These are phyloP conservation scores for Tipula vernalis DNA, from an alignment of 2,888 invertebrate species.

Conservation along the genomic window DNA sequence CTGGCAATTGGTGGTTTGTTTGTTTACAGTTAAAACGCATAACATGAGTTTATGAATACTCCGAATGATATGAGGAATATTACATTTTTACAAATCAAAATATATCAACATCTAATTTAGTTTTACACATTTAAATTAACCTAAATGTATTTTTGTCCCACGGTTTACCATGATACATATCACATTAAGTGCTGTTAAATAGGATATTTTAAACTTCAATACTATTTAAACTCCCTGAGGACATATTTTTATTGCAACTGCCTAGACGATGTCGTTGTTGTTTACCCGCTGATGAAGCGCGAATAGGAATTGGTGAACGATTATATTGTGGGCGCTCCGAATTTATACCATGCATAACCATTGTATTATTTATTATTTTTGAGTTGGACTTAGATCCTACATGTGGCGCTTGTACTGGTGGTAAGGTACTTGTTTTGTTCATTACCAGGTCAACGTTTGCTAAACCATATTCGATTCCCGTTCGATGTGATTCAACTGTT, in stretches of 20 bases:
- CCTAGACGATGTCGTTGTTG: conserved; percentile 33
- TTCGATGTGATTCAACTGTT: conserved; percentile 23
- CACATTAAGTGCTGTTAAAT: neutral
- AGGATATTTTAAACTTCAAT: conserved; percentile 29
- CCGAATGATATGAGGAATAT: neutral
- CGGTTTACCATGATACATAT: neutral
- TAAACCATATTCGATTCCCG: conserved; percentile 29
- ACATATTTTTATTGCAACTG: conserved; percentile 35
- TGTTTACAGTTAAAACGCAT: neutral
- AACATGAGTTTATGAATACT: neutral
- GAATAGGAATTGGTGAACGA: conserved; percentile 32
- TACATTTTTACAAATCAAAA: neutral
- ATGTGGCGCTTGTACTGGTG: conserved; percentile 15
- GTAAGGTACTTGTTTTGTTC: conserved; percentile 9
- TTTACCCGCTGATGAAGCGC: conserved; percentile 25
- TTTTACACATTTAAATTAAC: neutral
- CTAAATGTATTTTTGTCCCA: neutral
- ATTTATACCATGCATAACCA: conserved; percentile 24
- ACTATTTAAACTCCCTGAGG: conserved; percentile 37
- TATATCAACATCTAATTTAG: neutral
- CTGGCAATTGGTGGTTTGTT: no score
- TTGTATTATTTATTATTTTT: conserved; percentile 26
- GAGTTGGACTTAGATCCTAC: conserved; percentile 22
- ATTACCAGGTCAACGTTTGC: conserved; percentile 18
- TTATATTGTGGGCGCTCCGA: conserved; percentile 12